phyloP scores from a whole-genome alignment of 2,797 vertebrate genomes.

The Rhinella marina region DNA sequence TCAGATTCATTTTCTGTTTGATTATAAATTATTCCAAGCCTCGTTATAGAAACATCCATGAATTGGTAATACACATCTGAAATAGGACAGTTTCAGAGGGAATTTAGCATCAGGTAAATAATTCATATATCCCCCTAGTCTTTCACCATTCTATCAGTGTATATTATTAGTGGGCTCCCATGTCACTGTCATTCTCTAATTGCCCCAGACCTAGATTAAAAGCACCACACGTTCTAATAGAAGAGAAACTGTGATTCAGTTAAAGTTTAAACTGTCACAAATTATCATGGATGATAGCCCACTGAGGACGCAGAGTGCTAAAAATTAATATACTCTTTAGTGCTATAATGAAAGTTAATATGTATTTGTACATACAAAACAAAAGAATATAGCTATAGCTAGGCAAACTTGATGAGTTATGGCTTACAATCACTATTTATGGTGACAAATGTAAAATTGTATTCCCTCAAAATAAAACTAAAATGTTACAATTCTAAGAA shows the following conservation, averaged over 20 bases:
- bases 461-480: no score
- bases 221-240: background rate
- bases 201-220: slow-evolving; percentile 2
- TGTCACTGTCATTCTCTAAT: slow-evolving; percentile 18
- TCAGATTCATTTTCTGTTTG: slow-evolving; percentile 29
- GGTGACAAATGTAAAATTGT: background rate
- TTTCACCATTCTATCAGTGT: slow-evolving; percentile 1
- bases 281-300: background rate
- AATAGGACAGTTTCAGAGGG: slow-evolving; percentile 51
- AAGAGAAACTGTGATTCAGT: background rate
- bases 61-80: slow-evolving; percentile 45
- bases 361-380: background rate
- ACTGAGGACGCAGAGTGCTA: background rate
- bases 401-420: background rate
- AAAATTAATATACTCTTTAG: background rate
- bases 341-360: background rate
- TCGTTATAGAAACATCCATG: slow-evolving; percentile 24
- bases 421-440: background rate
- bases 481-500: no score
- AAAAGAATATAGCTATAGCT: no score
- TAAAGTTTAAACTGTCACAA: background rate
- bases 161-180: slow-evolving; percentile 7
- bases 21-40: slow-evolving; percentile 41
- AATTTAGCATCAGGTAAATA: slow-evolving; percentile 28
- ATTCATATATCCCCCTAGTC: slow-evolving; percentile 36